Evolutionary conservation across 2,113 vertebrate genomes (phyloP), one percentile per base, ranked within the genome.

Genomic region (Monarcha castaneiventris): DNA sequence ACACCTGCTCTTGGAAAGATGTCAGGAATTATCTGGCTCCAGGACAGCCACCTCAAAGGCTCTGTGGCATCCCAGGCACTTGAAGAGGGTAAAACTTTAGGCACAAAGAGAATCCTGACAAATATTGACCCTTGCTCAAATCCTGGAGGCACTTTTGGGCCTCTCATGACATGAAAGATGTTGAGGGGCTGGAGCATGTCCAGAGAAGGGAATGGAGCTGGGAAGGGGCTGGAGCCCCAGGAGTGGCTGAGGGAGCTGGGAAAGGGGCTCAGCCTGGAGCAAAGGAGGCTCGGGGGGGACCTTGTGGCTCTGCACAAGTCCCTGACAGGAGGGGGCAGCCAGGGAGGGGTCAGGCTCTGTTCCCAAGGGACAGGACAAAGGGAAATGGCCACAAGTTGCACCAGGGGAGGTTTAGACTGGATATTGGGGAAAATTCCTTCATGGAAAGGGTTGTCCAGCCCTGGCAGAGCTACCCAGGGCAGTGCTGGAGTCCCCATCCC

Each of bases 331-430:
- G 59, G 17, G 25, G 9, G 23, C 75, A 35, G 46, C 22, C 2
- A 0, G 55, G 10, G 23, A 10, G 41, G 17, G 2, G 2, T 32
- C 0, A 0, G 49, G 85, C 20, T 72, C 9, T 72, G 58, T 58
- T 32, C 26, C 16, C 58, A 49, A 49, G 17, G 64, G 66, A 39
- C 64, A 87, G 73, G 46, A 61, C 1, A 0, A 58, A 33, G 5
- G 25, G 41, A 2, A 73, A 80, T 0, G 0, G 51, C 51, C 35
- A 13, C 67, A 9, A 2, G 26, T 0, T 37, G 59, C 0, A 1
- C 21, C 18, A 66, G 41, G 4, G 32, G 1, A 35, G 18, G 19
- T 4, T 59, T 1, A 33, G 3, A 0, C 16, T 25, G 44, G 0
- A 30, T 52, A 39, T 51, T 0, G 8, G 8, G 18, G 32, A 44